phyloP scores from a whole-genome alignment of 2,113 vertebrate genomes.

The Apodemus sylvaticus region DNA sequence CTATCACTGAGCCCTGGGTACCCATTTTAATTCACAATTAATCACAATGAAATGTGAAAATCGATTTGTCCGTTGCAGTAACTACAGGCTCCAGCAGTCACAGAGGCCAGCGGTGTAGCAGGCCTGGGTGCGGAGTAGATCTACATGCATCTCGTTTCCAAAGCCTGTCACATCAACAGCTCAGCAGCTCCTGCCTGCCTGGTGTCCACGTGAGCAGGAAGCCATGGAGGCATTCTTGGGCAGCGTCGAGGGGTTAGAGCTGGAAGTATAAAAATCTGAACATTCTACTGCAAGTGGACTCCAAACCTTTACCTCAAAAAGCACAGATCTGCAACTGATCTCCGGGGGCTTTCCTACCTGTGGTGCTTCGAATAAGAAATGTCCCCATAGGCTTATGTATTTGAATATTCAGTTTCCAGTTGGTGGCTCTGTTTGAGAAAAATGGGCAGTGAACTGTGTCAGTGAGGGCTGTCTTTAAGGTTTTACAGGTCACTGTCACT shows the following conservation, averaged over 20 bases:
- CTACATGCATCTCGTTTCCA: accelerated
- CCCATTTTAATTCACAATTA: not conserved
- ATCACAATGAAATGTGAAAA: not conserved
- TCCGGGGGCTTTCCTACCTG: accelerated
- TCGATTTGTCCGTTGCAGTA: not conserved
- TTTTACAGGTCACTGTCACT: not conserved
- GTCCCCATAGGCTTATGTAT: not conserved
- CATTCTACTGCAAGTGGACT: no score
- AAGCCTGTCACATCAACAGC: not conserved
- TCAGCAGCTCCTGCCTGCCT: accelerated
- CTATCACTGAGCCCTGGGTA: not conserved
- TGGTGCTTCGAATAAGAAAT: not conserved
- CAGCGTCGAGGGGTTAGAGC: not conserved
- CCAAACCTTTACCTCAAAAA: not conserved
- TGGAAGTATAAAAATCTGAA: not conserved
- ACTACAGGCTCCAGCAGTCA: not conserved
- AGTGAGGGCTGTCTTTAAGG: not conserved
- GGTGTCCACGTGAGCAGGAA: accelerated
- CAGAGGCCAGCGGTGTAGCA: accelerated
- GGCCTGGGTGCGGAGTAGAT: accelerated
- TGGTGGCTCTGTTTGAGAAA: not conserved
- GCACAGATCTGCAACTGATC: accelerated
- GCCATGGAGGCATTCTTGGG: not conserved
- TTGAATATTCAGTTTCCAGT: not conserved
- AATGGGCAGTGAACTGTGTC: not conserved